phyloP scores from a whole-genome alignment of 2,113 vertebrate genomes.

The Apeltes quadracus region DNA sequence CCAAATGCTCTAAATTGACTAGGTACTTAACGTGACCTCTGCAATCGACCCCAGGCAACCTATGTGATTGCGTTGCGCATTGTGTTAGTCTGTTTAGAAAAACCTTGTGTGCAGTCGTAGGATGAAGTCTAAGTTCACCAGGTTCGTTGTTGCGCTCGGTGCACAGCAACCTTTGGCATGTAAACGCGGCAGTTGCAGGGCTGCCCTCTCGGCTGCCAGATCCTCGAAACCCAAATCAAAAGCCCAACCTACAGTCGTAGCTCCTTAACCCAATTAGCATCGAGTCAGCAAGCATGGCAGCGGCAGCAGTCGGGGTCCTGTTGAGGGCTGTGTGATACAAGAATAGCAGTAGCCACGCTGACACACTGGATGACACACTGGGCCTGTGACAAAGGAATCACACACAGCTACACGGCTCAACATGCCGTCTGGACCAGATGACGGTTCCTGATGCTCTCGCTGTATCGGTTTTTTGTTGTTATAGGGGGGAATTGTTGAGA shows the following conservation, averaged over 20 bases:
- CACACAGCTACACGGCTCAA: slow-evolving; percentile 54
- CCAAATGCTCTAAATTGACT: slow-evolving; percentile 37
- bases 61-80: neutral
- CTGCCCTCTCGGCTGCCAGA: slow-evolving; percentile 62
- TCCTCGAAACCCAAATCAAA: slow-evolving; percentile 72
- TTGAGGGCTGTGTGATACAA: slow-evolving; percentile 58
- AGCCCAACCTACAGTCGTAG: slow-evolving; percentile 64
- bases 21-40: slow-evolving; percentile 22
- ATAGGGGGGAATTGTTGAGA: slow-evolving; percentile 1
- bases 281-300: slow-evolving; percentile 67
- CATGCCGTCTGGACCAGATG: slow-evolving; percentile 56
- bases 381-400: slow-evolving; percentile 67
- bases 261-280: slow-evolving; percentile 77
- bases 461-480: slow-evolving; percentile 5
- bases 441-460: slow-evolving; percentile 41
- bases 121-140: slow-evolving; percentile 14
- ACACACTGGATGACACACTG: slow-evolving; percentile 69
- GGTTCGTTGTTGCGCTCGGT: slow-evolving; percentile 54
- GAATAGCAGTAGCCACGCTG: slow-evolving; percentile 67
- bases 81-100: slow-evolving; percentile 4
- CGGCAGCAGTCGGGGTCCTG: slow-evolving; percentile 58
- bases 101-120: slow-evolving; percentile 23
- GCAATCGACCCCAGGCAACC: slow-evolving; percentile 7
- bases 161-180: slow-evolving; percentile 49
- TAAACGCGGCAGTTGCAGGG: slow-evolving; percentile 67